These are phyloP conservation scores for Strix aluco DNA, from an alignment of 2,113 vertebrate genomes.

Conservation along the genomic window DNA sequence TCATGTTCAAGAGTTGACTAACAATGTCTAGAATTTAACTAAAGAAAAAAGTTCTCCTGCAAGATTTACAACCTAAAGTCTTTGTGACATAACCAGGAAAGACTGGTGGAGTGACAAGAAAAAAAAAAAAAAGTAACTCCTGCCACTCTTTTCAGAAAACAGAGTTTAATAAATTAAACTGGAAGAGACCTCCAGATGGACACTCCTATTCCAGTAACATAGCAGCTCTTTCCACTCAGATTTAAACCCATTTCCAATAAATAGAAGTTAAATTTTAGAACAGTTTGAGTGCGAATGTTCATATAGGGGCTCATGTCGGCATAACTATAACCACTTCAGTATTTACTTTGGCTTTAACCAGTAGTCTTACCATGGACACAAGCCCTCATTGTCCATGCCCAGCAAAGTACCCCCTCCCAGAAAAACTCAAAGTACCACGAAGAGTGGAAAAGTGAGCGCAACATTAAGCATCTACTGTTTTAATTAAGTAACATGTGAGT, in stretches of 20 bases:
- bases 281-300: background rate
- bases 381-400: constrained; percentile 12
- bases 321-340: background rate
- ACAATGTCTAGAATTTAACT: background rate
- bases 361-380: background rate
- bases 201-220: background rate
- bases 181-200: background rate
- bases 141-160: background rate
- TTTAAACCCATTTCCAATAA: background rate
- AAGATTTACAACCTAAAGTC: background rate
- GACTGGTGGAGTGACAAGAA: background rate
- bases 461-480: background rate
- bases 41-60: background rate
- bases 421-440: background rate
- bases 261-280: background rate
- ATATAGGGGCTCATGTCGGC: background rate
- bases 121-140: background rate
- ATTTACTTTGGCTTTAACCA: constrained; percentile 22
- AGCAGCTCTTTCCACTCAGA: background rate
- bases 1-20: background rate
- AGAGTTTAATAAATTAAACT: background rate
- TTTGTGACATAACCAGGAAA: background rate
- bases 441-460: background rate
- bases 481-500: background rate
- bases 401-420: background rate